Percentiles rank a stretch among this genome's conserved stretches.
These are phyloP conservation scores for Mionectes macconnelli DNA, from an alignment of 2,113 vertebrate genomes.

Conservation along the genomic window DNA sequence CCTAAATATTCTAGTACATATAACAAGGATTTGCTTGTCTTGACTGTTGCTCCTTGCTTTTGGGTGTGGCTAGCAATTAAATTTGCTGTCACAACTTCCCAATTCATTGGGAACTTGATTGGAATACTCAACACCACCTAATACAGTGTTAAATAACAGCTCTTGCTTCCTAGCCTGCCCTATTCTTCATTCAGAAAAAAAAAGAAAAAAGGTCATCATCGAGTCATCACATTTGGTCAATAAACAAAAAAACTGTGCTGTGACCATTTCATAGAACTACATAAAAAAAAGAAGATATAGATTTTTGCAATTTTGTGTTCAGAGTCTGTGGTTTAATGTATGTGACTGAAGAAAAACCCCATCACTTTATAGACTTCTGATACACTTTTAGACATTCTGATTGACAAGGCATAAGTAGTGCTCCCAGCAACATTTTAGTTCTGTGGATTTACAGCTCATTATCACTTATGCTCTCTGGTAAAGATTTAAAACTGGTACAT, in stretches of 20 bases:
- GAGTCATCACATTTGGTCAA: background rate
- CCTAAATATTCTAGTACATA: accelerated
- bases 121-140: background rate
- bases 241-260: background rate
- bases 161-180: background rate
- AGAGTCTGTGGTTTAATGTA: background rate
- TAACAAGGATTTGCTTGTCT: background rate
- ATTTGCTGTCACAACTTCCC: background rate
- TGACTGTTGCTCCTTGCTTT: background rate
- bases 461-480: conserved; percentile 24
- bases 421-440: conserved; percentile 57
- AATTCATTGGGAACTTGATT: background rate
- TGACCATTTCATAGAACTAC: background rate
- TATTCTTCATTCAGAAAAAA: background rate
- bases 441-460: conserved; percentile 52
- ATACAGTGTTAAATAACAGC: background rate
- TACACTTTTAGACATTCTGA: background rate
- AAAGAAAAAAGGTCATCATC: background rate
- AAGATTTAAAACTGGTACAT: conserved; percentile 21
- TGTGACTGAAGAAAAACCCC: background rate
- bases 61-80: background rate
- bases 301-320: background rate
- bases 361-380: background rate
- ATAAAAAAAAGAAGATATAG: background rate
- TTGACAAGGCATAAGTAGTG: conserved; percentile 56